These are phyloP conservation scores for Oncorhynchus clarkii DNA, from an alignment of 2,113 vertebrate species.

Conservation along the genomic window DNA sequence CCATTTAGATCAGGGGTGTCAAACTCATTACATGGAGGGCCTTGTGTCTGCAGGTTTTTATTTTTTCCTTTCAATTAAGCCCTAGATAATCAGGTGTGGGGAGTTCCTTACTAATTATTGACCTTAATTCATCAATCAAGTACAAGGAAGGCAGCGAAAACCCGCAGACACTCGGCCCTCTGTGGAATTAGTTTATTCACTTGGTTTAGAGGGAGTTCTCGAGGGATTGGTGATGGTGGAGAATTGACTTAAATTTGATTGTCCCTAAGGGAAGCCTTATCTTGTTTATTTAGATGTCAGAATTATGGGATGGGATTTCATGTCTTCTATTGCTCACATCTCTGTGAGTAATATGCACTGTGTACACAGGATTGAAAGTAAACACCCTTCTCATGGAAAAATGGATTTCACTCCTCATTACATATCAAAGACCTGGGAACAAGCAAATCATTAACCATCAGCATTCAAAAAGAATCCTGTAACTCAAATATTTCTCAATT, in stretches of 20 bases:
- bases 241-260: neutral
- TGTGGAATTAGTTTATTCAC: too few relatives aligned
- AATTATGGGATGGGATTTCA: constrained; percentile 18
- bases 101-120: too few relatives aligned
- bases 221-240: neutral
- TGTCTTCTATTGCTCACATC: constrained; percentile 12
- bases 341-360: neutral
- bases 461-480: neutral
- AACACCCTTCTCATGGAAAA: constrained; percentile 19
- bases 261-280: neutral
- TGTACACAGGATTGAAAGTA: constrained; percentile 22
- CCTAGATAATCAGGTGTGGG: too few relatives aligned
- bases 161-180: too few relatives aligned
- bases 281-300: constrained; percentile 18
- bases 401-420: constrained; percentile 7
- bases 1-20: too few relatives aligned
- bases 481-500: neutral
- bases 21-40: too few relatives aligned
- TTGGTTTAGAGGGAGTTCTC: too few relatives aligned
- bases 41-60: too few relatives aligned
- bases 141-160: too few relatives aligned
- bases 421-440: neutral
- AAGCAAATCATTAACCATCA: neutral
- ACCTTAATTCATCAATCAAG: too few relatives aligned
- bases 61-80: too few relatives aligned